Conservation (phyloP, 2,888 invertebrate genomes). For the Aproaerema taeniolella region DNA sequence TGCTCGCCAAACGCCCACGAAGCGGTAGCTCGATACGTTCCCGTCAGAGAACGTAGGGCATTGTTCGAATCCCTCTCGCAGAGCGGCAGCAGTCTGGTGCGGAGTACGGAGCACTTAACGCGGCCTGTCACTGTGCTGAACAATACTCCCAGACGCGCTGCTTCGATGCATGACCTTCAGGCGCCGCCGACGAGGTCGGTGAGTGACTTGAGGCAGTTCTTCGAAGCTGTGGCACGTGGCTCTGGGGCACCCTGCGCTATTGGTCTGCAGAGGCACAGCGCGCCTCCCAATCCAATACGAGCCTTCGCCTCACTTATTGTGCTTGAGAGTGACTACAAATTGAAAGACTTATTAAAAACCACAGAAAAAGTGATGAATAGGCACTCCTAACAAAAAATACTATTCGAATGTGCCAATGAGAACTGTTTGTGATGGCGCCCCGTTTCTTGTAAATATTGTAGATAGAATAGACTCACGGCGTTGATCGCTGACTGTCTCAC, state of each 20-base stretch:
- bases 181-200: conserved; percentile 76
- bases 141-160: conserved; percentile 77
- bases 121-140: conserved; percentile 50
- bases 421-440: conserved; percentile 10
- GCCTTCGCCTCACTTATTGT: conserved; percentile 62
- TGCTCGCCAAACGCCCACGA: conserved; percentile 69
- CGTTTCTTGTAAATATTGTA: conserved; percentile 58
- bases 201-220: conserved; percentile 83
- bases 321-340: conserved; percentile 34
- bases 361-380: conserved; percentile 10
- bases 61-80: conserved; percentile 83
- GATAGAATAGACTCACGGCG: conserved; percentile 59
- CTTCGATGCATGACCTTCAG: conserved; percentile 81
- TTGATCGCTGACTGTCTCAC: conserved; percentile 58
- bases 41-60: conserved; percentile 83
- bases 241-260: conserved; percentile 34
- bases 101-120: conserved; percentile 80
- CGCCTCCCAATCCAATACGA: conserved; percentile 51
- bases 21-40: conserved; percentile 79
- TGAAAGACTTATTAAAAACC: neutral
- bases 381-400: conserved; percentile 4
- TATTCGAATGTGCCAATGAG: conserved; percentile 15
- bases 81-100: conserved; percentile 78
- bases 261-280: conserved; percentile 51
- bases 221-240: conserved; percentile 78